Percentiles rank a stretch among this genome's conserved stretches.
phyloP scores from a whole-genome alignment of 2,888 invertebrate species.

The Muschampia plurimacula region DNA sequence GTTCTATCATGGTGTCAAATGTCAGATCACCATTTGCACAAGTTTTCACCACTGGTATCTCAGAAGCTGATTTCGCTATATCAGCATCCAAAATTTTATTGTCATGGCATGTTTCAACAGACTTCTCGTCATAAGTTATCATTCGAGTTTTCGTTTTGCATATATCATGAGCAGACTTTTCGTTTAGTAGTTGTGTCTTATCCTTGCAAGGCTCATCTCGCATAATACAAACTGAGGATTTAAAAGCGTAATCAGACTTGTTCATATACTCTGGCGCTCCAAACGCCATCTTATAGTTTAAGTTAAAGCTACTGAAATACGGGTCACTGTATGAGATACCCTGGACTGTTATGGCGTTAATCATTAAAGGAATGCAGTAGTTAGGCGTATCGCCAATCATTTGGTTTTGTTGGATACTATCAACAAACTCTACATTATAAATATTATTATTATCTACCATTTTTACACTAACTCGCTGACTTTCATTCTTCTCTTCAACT shows the following conservation, averaged over 20 bases:
- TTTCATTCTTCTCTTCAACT: slow-evolving; percentile 83
- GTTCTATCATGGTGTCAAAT: slow-evolving; percentile 77
- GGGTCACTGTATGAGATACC: slow-evolving; percentile 87
- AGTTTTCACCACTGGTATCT: slow-evolving; percentile 60
- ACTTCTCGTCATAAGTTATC: slow-evolving; percentile 69
- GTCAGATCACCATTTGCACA: slow-evolving; percentile 83
- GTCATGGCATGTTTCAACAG: slow-evolving; percentile 77
- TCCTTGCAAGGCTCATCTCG: slow-evolving; percentile 79
- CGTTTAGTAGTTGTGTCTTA: slow-evolving; percentile 75
- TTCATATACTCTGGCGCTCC: slow-evolving; percentile 85
- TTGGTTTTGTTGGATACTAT: slow-evolving; percentile 86
- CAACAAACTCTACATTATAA: slow-evolving; percentile 86
- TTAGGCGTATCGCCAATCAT: slow-evolving; percentile 86
- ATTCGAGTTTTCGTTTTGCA: slow-evolving; percentile 78
- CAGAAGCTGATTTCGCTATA: slow-evolving; percentile 57
- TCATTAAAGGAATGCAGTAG: slow-evolving; percentile 86
- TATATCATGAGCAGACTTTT: slow-evolving; percentile 76
- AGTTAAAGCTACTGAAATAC: slow-evolving; percentile 87
- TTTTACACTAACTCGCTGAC: slow-evolving; percentile 85
- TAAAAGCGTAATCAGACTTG: slow-evolving; percentile 88
- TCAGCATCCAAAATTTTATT: slow-evolving; percentile 74
- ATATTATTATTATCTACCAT: slow-evolving; percentile 86
- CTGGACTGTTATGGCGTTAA: slow-evolving; percentile 87
- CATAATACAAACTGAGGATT: slow-evolving; percentile 86
- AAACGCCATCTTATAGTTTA: slow-evolving; percentile 85